Conservation (phyloP, 2,797 vertebrate genomes). For the Sebastolobus altivelis region DNA sequence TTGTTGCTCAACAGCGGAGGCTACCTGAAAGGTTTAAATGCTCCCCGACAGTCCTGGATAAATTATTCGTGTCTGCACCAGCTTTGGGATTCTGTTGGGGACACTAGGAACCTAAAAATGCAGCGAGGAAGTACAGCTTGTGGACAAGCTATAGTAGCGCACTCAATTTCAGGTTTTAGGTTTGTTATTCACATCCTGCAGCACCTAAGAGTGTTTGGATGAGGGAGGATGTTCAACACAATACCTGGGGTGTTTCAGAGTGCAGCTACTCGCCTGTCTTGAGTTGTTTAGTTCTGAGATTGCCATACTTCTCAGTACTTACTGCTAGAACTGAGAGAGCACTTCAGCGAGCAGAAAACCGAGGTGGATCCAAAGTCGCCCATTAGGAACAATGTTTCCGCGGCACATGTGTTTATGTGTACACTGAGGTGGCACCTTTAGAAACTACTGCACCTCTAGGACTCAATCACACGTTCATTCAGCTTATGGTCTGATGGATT, state of each 20-base stretch:
- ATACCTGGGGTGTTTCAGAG: slow-evolving; percentile 43
- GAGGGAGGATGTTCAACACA: slow-evolving; percentile 40
- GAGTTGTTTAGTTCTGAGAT: slow-evolving; percentile 48
- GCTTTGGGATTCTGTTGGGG: slow-evolving; percentile 49
- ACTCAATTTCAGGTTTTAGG: slow-evolving; percentile 42
- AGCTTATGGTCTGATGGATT: slow-evolving; percentile 42
- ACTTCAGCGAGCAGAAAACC: slow-evolving; percentile 18
- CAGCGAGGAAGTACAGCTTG: slow-evolving; percentile 39
- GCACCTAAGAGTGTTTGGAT: slow-evolving; percentile 44
- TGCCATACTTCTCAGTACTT: slow-evolving; percentile 41
- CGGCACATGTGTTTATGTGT: slow-evolving; percentile 18
- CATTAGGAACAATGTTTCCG: slow-evolving; percentile 28
- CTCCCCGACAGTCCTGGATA: slow-evolving; percentile 42
- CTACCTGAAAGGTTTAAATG: slow-evolving; percentile 51
- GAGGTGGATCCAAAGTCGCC: slow-evolving; percentile 10
- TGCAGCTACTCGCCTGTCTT: slow-evolving; percentile 41
- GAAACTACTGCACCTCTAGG: slow-evolving; percentile 22
- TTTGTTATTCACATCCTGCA: slow-evolving; percentile 57
- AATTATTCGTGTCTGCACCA: slow-evolving; percentile 52
- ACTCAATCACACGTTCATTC: slow-evolving; percentile 38
- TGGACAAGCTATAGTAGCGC: slow-evolving; percentile 15
- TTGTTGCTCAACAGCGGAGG: slow-evolving; percentile 12
- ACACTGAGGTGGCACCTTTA: slow-evolving; percentile 22
- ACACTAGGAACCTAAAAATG: slow-evolving; percentile 54
- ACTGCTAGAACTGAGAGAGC: slow-evolving; percentile 31